Base-by-base conservation (phyloP, 2,113 vertebrate genomes). In the Hypanus sabinus region DNA sequence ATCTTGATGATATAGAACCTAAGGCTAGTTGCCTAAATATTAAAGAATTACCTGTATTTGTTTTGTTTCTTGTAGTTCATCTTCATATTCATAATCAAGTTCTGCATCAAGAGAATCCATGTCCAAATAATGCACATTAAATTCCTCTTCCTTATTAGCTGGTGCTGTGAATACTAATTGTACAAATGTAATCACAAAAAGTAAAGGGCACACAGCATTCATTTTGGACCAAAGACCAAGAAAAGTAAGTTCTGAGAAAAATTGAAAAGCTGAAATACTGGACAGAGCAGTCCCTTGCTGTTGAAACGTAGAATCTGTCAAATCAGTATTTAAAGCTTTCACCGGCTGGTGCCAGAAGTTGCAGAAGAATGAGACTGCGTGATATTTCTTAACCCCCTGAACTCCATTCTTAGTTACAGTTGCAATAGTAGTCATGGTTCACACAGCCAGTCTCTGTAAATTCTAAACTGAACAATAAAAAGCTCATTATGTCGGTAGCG, bases 311-410 rank as follows among this genome's bases (percentile, higher is more conserved):
- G 96, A 97, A 96, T 97, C 97, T 94, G 96, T 98, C 97, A 97
- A 98, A 98, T 98, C 98, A 97, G 97, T 98, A 98, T 98, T 98
- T 98, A 98, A 99, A 98, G 97, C 97, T 97, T 98, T 96, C 96
- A 97, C 96, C 95, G 97, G 96, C 96, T 97, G 97, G 97, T 98
- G 98, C 97, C 97, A 97, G 97, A 95, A 95, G 95, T 96, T 97
- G 97, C 95, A 97, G 96, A 96, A 95, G 94, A 96, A 97, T 95
- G 97, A 97, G 96, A 97, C 96, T 97, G 96, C 96, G 96, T 97
- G 97, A 96, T 96, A 96, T 96, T 96, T 95, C 96, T 98, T 99
- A 99, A 99, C 98, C 97, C 98, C 97, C 98, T 94, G 95, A 96
- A 96, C 95, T 95, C 98, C 96, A 96, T 96, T 96, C 96, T 97